Conservation (phyloP, 2,888 invertebrate genomes). For the Cybosia mesomella region DNA sequence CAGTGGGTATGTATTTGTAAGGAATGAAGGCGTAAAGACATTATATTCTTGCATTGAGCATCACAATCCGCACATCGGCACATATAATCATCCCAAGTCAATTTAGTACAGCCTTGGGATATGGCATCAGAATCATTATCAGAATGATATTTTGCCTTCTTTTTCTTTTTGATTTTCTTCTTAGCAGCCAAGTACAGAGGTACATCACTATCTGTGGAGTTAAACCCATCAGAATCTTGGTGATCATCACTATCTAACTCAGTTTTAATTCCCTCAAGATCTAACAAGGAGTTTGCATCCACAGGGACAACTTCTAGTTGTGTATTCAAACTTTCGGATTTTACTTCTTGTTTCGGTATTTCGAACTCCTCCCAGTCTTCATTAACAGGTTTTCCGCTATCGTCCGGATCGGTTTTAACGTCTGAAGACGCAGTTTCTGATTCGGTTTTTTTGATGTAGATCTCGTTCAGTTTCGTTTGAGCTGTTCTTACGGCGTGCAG, state of each 20-base stretch:
- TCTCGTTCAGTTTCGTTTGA: slow-evolving; percentile 68
- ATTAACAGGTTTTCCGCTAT: slow-evolving; percentile 70
- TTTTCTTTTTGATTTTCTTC: slow-evolving; percentile 63
- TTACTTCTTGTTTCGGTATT: slow-evolving; percentile 66
- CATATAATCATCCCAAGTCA: slow-evolving; percentile 75
- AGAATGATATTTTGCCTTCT: slow-evolving; percentile 38
- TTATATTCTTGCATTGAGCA: slow-evolving; percentile 74
- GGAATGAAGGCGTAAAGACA: slow-evolving; percentile 73
- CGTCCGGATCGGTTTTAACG: slow-evolving; percentile 38
- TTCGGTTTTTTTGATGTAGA: slow-evolving; percentile 56
- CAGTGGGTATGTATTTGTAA: slow-evolving; percentile 76
- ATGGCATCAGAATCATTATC: slow-evolving; percentile 8
- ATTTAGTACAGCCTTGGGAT: slow-evolving; percentile 10
- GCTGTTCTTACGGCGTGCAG: slow-evolving; percentile 73
- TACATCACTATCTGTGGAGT: slow-evolving; percentile 71
- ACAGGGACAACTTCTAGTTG: slow-evolving; percentile 53
- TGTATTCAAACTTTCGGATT: slow-evolving; percentile 59
- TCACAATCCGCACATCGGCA: slow-evolving; percentile 78
- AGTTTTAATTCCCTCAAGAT: slow-evolving; percentile 57
- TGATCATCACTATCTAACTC: slow-evolving; percentile 62
- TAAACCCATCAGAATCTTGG: slow-evolving; percentile 53
- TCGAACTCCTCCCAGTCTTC: slow-evolving; percentile 74
- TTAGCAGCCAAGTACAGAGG: slow-evolving; percentile 63
- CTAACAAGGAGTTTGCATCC: slow-evolving; percentile 55
- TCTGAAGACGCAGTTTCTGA: slow-evolving; percentile 26